phyloP scores from a whole-genome alignment of 2,797 vertebrate species.

The Gallinago nigripennis region DNA sequence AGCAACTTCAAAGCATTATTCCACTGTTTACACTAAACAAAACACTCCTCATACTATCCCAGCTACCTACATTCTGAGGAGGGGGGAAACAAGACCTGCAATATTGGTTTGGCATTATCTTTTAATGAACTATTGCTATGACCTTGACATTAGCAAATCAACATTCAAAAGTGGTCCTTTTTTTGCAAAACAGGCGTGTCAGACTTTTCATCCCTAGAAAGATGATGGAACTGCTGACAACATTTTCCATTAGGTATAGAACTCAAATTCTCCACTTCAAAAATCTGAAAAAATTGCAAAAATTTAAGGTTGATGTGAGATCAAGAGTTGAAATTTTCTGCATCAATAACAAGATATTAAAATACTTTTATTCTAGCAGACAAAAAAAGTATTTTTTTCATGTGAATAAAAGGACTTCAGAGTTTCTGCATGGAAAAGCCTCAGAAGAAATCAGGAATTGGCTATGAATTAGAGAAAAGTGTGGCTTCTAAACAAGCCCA shows the following conservation, averaged over 20 bases:
- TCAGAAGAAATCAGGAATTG: background rate
- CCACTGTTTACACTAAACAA: conserved; percentile 34
- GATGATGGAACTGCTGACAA: background rate
- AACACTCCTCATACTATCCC: conserved; percentile 41
- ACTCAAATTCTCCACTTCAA: background rate
- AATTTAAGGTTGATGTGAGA: background rate
- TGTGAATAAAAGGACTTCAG: background rate
- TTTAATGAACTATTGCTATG: background rate
- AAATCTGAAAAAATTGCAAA: background rate
- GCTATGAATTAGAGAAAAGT: background rate
- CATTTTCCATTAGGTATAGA: background rate
- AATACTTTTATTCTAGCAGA: background rate
- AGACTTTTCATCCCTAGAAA: background rate
- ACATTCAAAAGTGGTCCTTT: background rate
- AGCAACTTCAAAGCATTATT: conserved; percentile 66
- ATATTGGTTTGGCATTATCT: background rate
- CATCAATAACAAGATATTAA: background rate
- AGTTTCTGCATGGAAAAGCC: background rate
- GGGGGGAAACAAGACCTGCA: conserved; percentile 12
- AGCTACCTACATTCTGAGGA: conserved; percentile 18
- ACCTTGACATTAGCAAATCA: background rate
- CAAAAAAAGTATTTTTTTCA: background rate
- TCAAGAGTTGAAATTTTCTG: background rate
- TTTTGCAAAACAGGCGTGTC: background rate
- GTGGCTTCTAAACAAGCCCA: background rate